These are phyloP conservation scores for Lepidurus couesii DNA, from an alignment of 1,140 invertebrate species.

Conservation along the genomic window DNA sequence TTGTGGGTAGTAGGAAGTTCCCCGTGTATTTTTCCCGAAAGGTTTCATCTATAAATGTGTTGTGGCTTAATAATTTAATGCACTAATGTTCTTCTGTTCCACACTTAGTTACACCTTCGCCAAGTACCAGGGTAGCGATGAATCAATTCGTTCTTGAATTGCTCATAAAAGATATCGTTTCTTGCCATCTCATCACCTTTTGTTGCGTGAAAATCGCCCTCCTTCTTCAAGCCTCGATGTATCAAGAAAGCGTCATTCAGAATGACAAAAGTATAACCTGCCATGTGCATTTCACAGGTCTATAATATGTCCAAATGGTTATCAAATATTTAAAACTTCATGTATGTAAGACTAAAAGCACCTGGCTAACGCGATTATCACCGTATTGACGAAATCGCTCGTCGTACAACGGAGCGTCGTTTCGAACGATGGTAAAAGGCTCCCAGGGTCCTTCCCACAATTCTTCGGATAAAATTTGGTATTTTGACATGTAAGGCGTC, in stretches of 20 bases:
- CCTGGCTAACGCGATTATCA: conserved; percentile 59
- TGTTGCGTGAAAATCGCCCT: neutral
- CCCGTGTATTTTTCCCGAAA: too few relatives aligned
- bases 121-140: neutral
- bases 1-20: too few relatives aligned
- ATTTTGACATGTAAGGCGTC: neutral
- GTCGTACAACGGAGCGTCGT: conserved; percentile 53
- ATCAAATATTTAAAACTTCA: neutral
- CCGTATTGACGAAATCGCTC: conserved; percentile 59
- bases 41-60: too few relatives aligned
- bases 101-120: neutral
- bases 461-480: neutral
- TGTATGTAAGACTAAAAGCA: conserved; percentile 38
- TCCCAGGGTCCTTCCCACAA: conserved; percentile 52
- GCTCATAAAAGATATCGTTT: neutral
- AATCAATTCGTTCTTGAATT: neutral
- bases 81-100: neutral
- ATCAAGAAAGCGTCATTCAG: neutral
- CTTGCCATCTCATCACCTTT: neutral
- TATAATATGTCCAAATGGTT: neutral
- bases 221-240: neutral
- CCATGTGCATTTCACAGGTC: neutral
- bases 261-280: neutral
- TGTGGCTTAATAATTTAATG: too few relatives aligned
- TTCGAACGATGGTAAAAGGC: conserved; percentile 55